Conservation (phyloP, 2,797 vertebrate genomes). For the Fistularia commersonii region DNA sequence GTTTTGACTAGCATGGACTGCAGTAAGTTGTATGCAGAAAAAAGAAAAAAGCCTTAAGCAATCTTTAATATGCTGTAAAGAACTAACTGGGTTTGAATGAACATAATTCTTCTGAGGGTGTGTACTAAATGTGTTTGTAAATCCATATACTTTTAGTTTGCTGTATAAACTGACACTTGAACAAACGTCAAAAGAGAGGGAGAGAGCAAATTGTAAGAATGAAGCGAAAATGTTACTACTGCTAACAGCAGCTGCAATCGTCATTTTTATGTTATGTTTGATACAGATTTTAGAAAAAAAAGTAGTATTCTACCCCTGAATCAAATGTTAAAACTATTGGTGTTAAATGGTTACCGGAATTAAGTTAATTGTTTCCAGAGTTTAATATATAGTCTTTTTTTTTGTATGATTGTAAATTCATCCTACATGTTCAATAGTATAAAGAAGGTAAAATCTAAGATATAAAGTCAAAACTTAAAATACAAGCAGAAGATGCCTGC, state of each 20-base stretch:
- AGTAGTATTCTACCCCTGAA: constrained; percentile 16
- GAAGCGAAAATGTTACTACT: constrained; percentile 46
- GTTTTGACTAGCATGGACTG: constrained; percentile 57
- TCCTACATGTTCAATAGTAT: constrained; percentile 44
- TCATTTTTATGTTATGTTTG: constrained; percentile 57
- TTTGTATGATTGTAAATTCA: constrained; percentile 57
- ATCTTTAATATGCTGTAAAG: constrained; percentile 52
- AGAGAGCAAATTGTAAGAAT: constrained; percentile 46
- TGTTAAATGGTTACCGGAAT: constrained; percentile 40
- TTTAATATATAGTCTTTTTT: constrained; percentile 68
- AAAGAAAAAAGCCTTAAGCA: constrained; percentile 56
- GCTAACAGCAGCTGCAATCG: constrained; percentile 41
- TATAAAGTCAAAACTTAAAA: constrained; percentile 20
- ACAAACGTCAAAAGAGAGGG: constrained; percentile 38
- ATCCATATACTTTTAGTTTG: constrained; percentile 39
- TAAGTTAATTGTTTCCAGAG: constrained; percentile 57
- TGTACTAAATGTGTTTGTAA: constrained; percentile 54
- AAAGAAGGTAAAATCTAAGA: constrained; percentile 37
- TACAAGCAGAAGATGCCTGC: constrained; percentile 7
- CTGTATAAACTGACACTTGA: constrained; percentile 43
- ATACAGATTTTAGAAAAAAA: constrained; percentile 53
- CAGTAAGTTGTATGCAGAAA: constrained; percentile 56
- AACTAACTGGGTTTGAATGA: constrained; percentile 50
- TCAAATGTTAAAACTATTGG: constrained; percentile 30
- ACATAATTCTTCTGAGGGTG: constrained; percentile 48